A percentile compares a stretch with the other conserved stretches of the same genome.
phyloP scores from a whole-genome alignment of 2,888 invertebrate species.

The Barypeithes pellucidus region DNA sequence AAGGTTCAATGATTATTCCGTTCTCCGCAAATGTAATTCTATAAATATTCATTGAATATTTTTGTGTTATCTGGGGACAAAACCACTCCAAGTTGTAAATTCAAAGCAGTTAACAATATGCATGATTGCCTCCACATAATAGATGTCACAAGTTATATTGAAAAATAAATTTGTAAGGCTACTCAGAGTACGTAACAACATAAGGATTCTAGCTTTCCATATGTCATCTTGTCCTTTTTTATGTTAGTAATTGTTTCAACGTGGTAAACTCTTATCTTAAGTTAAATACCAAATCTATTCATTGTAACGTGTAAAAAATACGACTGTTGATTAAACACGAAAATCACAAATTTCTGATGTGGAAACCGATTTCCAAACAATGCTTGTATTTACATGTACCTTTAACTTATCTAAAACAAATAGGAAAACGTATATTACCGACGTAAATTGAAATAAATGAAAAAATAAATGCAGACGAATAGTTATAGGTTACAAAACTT shows the following conservation, averaged over 20 bases:
- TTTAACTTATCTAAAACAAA: neutral
- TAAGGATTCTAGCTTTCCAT: no score
- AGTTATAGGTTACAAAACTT: conserved; percentile 22
- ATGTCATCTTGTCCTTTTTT: neutral
- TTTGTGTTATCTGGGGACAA: no score
- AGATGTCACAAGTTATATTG: no score
- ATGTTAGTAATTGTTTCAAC: conserved; percentile 12
- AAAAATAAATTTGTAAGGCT: no score
- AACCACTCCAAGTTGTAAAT: no score
- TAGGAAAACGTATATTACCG: neutral
- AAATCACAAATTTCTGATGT: neutral
- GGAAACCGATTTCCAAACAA: neutral
- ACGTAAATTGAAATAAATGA: conserved; percentile 4
- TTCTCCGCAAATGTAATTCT: no score
- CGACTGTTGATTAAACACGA: neutral
- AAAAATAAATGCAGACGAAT: neutral
- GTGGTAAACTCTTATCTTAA: conserved; percentile 8
- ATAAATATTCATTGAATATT: no score
- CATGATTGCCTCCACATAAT: no score
- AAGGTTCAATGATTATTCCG: no score
- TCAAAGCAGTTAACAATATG: no score
- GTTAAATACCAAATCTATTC: neutral
- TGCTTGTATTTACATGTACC: neutral
- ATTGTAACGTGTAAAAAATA: neutral
- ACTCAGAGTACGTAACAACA: no score